A percentile compares a stretch with the other conserved stretches of the same genome.
phyloP scores from a whole-genome alignment of 1,140 invertebrate genomes.

The Zophobas morio region DNA sequence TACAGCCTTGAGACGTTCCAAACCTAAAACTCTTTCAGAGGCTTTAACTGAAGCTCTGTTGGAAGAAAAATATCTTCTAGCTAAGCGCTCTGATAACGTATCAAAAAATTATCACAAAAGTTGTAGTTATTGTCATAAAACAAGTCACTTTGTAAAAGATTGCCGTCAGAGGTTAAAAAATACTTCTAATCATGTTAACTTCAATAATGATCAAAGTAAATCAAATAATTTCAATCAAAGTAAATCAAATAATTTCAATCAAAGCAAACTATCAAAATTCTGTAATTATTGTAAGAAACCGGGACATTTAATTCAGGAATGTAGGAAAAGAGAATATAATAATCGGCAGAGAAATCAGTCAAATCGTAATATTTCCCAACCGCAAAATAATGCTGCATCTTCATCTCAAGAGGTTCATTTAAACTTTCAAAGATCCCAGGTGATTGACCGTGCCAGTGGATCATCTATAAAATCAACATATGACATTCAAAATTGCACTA shows the following conservation, averaged over 20 bases:
- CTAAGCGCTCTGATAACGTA: background rate
- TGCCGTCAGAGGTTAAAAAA: no score
- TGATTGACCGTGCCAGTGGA: slow-evolving; percentile 34
- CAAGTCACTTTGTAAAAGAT: no score
- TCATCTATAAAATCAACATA: slow-evolving; percentile 21
- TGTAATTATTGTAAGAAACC: slow-evolving; percentile 54
- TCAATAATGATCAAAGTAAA: no score
- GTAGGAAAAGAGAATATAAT: slow-evolving; percentile 52
- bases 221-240: slow-evolving; percentile 34
- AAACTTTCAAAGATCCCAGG: slow-evolving; percentile 43
- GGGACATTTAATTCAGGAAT: slow-evolving; percentile 54
- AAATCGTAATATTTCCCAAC: slow-evolving; percentile 11
- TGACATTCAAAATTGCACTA: no score
- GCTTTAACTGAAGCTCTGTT: slow-evolving; percentile 38
- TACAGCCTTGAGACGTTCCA: slow-evolving; percentile 14
- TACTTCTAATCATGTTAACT: no score
- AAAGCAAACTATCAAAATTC: slow-evolving; percentile 34
- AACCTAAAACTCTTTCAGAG: slow-evolving; percentile 34
- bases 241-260: slow-evolving; percentile 41
- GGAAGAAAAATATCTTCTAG: slow-evolving; percentile 44
- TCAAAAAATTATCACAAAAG: no score
- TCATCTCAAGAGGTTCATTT: slow-evolving; percentile 37
- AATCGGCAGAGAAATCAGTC: slow-evolving; percentile 37
- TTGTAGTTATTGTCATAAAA: no score
- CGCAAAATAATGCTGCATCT: slow-evolving; percentile 9